These are phyloP conservation scores for Miichthys miiuy DNA, from an alignment of 2,797 vertebrate genomes.

Conservation along the genomic window DNA sequence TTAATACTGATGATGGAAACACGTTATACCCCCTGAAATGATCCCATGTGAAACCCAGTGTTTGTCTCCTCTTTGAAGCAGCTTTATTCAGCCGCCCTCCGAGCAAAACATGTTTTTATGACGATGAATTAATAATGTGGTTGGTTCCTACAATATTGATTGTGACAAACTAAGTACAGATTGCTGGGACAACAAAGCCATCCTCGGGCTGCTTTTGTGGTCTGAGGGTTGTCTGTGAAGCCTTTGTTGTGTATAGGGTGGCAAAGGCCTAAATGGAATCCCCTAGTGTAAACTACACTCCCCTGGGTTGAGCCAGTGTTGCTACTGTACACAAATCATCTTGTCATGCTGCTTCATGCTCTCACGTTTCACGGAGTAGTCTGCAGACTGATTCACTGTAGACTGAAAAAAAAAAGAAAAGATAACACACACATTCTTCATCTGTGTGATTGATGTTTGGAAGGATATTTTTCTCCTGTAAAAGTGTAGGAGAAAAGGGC, in stretches of 20 bases:
- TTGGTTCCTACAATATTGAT: conserved; percentile 82
- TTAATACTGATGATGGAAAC: conserved; percentile 80
- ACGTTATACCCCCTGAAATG: conserved; percentile 59
- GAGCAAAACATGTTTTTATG: conserved; percentile 66
- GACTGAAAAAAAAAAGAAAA: conserved; percentile 33
- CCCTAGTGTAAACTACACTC: conserved; percentile 68
- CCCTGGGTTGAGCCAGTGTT: conserved; percentile 65
- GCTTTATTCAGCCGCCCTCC: conserved; percentile 48
- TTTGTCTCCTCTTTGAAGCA: conserved; percentile 69
- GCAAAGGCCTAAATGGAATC: conserved; percentile 70
- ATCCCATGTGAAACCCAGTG: conserved; percentile 69
- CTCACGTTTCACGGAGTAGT: conserved; percentile 59
- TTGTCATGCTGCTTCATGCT: conserved; percentile 67
- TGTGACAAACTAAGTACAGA: conserved; percentile 76
- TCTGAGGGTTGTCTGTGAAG: conserved; percentile 58
- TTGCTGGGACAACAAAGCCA: conserved; percentile 65
- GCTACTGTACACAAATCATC: conserved; percentile 80
- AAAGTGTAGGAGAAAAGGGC: background rate
- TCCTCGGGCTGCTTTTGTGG: conserved; percentile 60
- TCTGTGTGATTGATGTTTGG: conserved; percentile 51
- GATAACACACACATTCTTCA: conserved; percentile 40
- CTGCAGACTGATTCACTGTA: conserved; percentile 28
- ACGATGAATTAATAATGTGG: conserved; percentile 79
- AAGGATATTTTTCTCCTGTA: conserved; percentile 32
- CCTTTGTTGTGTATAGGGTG: conserved; percentile 66